phyloP scores from a whole-genome alignment of 2,797 vertebrate species.

The Protosalanx chinensis region DNA sequence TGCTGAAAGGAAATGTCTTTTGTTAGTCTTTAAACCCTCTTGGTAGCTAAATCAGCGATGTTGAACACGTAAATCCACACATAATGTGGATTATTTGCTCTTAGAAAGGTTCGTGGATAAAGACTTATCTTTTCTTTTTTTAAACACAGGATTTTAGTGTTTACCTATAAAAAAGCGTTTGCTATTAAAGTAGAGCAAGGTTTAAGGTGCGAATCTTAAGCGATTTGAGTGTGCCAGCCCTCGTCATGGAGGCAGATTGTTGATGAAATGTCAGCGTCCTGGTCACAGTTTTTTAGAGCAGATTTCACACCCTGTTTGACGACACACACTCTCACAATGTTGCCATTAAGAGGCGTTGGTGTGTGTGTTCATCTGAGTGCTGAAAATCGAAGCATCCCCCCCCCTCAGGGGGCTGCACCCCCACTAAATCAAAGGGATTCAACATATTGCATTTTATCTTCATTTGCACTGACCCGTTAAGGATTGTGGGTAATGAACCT shows the following conservation, averaged over 20 bases:
- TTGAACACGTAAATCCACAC: constrained; percentile 34
- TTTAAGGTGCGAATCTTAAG: too few relatives aligned
- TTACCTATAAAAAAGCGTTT: background rate
- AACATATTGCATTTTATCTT: constrained; percentile 14
- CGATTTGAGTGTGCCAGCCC: background rate
- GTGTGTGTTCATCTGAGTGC: constrained; percentile 21
- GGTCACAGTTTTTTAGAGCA: background rate
- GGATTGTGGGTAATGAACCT: constrained; percentile 10
- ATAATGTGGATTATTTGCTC: constrained; percentile 19
- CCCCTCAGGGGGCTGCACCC: constrained; percentile 6
- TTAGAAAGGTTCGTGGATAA: background rate
- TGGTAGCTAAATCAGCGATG: constrained; percentile 27
- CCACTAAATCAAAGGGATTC: constrained; percentile 15
- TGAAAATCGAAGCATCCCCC: constrained; percentile 13
- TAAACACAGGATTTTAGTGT: background rate
- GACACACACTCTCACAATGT: background rate
- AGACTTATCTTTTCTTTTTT: background rate
- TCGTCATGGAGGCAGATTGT: background rate
- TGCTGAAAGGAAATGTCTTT: constrained; percentile 32
- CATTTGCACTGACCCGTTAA: background rate
- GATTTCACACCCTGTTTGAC: background rate
- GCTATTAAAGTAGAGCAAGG: background rate
- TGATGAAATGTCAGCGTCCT: background rate
- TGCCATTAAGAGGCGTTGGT: background rate
- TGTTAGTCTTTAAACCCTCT: constrained; percentile 14